Evolutionary conservation across 2,797 vertebrate genomes (phyloP).

Genomic region (Molothrus ater): DNA sequence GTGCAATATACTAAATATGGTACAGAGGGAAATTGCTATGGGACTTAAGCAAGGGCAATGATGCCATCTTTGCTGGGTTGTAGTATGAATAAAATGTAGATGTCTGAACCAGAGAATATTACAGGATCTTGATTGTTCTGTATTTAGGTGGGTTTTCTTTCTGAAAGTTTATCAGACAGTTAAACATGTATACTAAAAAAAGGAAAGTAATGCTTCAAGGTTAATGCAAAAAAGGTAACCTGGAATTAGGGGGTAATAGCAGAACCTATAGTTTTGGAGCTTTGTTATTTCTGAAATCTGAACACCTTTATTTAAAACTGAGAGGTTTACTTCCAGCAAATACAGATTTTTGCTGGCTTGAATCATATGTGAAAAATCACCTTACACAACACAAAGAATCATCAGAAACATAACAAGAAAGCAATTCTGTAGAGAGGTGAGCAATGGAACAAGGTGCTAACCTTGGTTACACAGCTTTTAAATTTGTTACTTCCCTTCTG

Average conservation of each 20-base stretch:
- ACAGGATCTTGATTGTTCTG: not conserved
- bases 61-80: not conserved
- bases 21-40: not conserved
- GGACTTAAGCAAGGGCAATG: not conserved
- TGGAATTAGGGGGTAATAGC: not conserved
- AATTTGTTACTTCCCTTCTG: not conserved
- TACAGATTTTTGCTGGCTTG: not conserved
- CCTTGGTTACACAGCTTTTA: not conserved
- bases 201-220: not conserved
- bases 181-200: not conserved
- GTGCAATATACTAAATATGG: not conserved
- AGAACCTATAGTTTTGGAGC: not conserved
- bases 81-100: not conserved
- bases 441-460: not conserved
- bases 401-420: not conserved
- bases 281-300: not conserved
- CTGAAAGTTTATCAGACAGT: not conserved
- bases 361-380: not conserved
- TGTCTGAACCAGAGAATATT: not conserved
- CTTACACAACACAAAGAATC: not conserved
- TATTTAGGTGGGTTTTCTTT: not conserved
- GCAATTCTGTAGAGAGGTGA: not conserved
- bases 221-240: not conserved
- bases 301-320: not conserved
- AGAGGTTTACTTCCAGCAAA: not conserved